Evolutionary conservation across 2,888 invertebrate species (phyloP).

Genomic region (Geophilus truncorum): DNA sequence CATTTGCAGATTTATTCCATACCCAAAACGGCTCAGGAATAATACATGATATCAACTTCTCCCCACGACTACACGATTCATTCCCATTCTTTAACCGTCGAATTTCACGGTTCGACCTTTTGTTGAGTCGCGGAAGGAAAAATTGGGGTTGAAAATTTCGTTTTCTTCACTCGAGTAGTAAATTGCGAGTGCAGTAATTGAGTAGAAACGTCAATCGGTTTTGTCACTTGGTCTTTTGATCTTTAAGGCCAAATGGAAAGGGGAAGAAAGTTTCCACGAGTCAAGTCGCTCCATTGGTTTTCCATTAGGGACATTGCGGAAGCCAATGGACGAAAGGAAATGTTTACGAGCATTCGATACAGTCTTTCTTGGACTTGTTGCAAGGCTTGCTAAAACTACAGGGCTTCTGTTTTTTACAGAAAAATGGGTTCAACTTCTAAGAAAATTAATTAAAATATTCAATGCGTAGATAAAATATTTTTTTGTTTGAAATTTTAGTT

Average conservation of each 20-base stretch:
- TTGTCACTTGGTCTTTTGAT: background rate
- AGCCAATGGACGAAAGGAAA: slow-evolving; percentile 6
- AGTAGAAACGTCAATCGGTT: background rate
- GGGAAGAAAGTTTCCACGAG: background rate
- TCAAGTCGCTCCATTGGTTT: slow-evolving; percentile 8
- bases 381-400: too few relatives aligned
- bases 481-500: too few relatives aligned
- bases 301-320: slow-evolving; percentile 1
- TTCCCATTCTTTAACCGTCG: too few relatives aligned
- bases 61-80: too few relatives aligned
- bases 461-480: too few relatives aligned
- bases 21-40: too few relatives aligned
- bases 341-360: slow-evolving; percentile 3
- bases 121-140: background rate
- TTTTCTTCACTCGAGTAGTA: background rate
- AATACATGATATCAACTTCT: too few relatives aligned
- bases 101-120: background rate
- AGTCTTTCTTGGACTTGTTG: background rate
- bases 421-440: too few relatives aligned
- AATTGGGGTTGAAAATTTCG: background rate
- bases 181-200: background rate
- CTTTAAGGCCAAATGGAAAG: background rate
- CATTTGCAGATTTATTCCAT: too few relatives aligned
- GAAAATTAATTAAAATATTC: too few relatives aligned
- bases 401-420: too few relatives aligned